A percentile compares a stretch with the other conserved stretches of the same genome.
Evolutionary conservation across 2,797 vertebrate species (phyloP).

Genomic region (Amblyraja radiata): DNA sequence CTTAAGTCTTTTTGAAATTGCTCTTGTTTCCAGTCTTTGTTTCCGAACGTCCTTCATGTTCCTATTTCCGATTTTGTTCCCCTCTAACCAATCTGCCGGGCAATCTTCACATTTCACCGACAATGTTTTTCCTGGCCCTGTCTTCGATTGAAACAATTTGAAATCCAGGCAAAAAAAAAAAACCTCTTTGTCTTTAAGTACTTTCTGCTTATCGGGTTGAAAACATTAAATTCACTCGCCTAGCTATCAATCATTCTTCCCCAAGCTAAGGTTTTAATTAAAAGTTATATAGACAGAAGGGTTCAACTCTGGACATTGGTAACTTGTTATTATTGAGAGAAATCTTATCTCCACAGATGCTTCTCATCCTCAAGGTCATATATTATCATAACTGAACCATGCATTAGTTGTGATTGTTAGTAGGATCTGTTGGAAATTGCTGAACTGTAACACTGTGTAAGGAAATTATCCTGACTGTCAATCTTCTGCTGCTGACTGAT

Average conservation of each 20-base stretch:
- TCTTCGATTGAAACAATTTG: background rate
- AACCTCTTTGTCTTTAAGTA: conserved; percentile 15
- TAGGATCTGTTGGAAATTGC: background rate
- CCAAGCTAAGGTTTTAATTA: conserved; percentile 29
- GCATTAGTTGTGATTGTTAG: conserved; percentile 8
- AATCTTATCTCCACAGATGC: background rate
- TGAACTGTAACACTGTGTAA: background rate
- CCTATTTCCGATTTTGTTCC: background rate
- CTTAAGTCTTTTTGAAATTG: background rate
- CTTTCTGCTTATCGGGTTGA: conserved; percentile 25
- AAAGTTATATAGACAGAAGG: conserved; percentile 30
- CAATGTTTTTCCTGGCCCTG: background rate
- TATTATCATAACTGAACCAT: background rate
- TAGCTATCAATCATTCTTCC: conserved; percentile 32
- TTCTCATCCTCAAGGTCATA: conserved; percentile 16
- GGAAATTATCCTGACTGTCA: background rate
- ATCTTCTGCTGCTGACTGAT: background rate
- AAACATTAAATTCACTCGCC: conserved; percentile 24
- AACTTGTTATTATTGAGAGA: conserved; percentile 7
- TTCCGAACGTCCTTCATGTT: background rate
- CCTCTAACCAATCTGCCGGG: background rate
- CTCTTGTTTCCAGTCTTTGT: no score
- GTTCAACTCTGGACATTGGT: conserved; percentile 20
- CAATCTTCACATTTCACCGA: conserved; percentile 1
- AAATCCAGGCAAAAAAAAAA: background rate